phyloP scores from a whole-genome alignment of 2,113 vertebrate species.

The Actenoides lindsayi region DNA sequence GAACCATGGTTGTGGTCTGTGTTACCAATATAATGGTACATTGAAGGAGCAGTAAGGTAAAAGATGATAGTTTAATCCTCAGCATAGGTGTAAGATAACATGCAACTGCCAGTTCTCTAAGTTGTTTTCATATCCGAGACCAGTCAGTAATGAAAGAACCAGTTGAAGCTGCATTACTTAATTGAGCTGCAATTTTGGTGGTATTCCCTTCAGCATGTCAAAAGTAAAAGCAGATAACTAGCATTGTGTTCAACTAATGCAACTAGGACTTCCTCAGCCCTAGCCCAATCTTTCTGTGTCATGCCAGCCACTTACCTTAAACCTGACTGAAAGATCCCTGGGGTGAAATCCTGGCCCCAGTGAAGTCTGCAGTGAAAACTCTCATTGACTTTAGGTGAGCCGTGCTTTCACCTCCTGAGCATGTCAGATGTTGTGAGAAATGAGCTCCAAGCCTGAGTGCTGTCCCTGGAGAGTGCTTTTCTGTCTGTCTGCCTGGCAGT shows the following conservation, averaged over 20 bases:
- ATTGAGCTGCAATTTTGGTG: background rate
- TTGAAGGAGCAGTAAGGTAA: background rate
- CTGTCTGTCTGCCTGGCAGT: background rate
- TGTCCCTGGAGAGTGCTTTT: constrained; percentile 15
- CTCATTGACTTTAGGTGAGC: background rate
- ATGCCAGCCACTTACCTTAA: background rate
- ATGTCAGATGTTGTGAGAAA: constrained; percentile 1
- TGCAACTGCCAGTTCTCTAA: background rate
- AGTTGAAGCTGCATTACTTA: background rate
- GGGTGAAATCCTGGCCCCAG: background rate
- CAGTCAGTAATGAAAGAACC: background rate
- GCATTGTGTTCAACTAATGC: background rate
- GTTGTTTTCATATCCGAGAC: background rate
- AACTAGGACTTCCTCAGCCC: background rate
- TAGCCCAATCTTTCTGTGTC: background rate
- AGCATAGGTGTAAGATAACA: background rate
- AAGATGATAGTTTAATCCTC: background rate
- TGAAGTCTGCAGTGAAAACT: background rate
- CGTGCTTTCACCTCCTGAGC: background rate
- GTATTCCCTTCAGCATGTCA: background rate
- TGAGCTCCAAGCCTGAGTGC: background rate
- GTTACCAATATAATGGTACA: background rate
- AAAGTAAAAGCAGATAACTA: background rate
- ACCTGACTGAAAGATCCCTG: background rate
- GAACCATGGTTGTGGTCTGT: background rate